Base-by-base conservation (phyloP, 2,797 vertebrate genomes). In the Ataeniobius toweri region DNA sequence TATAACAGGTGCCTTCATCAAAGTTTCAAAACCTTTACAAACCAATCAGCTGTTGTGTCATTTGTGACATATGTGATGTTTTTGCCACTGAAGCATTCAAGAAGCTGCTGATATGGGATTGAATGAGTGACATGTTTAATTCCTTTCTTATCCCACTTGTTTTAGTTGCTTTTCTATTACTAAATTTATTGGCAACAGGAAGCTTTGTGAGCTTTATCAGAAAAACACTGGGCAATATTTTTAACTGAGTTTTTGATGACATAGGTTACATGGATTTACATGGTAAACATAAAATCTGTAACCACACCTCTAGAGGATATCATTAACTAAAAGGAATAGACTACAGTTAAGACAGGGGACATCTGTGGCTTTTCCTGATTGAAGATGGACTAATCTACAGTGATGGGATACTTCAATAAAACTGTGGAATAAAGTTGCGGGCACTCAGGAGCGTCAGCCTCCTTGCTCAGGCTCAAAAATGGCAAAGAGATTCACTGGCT, bases 291-390 rank as follows among this genome's bases (percentile, higher is more conserved):
- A 78, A 91, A 91, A 93, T 92, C 83, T 94, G 95, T 95, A 93
- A 91, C 95, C 92, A 85, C 84, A 75, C 91, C 91, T 86, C 87
- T 90, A 90, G 89, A 94, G 94, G 92, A 94, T 93, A 92, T 95
- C 92, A 93, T 96, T 96, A 96, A 94, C 95, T 95, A 97, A 97
- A 96, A 96, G 95, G 96, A 96, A 95, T 94, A 94, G 90, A 95
- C 93, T 84, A 92, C 92, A 90, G 92, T 74, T 89, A 51, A 77
- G 81, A 73, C 75, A 3, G 81, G 80, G 44, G 92, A 89, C 89
- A 91, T 94, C 95, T 73, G 69, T 92, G 93, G 91, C 92, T 82
- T 94, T 92, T 94, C 92, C 93, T 85, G 81, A 91, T 90, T 92
- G 92, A 94, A 95, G 95, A 95, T 88, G 90, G 95, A 95, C 94